These are phyloP conservation scores for Campoletis raptor DNA, from an alignment of 2,888 invertebrate species.

Conservation along the genomic window DNA sequence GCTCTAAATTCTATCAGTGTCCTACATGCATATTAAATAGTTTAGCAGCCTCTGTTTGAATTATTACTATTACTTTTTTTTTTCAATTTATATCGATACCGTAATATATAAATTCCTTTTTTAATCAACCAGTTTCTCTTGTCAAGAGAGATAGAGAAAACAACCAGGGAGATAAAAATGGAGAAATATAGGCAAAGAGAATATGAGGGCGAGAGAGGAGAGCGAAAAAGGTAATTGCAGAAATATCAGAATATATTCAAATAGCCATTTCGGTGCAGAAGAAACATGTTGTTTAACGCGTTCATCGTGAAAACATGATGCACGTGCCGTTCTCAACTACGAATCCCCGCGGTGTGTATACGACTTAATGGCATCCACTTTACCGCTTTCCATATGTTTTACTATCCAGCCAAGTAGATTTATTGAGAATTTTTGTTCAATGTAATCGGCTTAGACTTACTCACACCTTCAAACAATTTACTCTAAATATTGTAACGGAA, in stretches of 20 bases:
- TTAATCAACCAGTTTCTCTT: neutral
- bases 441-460: constrained; percentile 31
- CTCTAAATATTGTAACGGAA: too few relatives aligned
- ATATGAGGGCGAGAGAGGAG: neutral
- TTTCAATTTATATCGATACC: neutral
- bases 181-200: neutral
- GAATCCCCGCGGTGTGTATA: constrained; percentile 67
- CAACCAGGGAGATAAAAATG: neutral
- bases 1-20: constrained; percentile 3
- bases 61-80: neutral
- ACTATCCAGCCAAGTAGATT: constrained; percentile 53
- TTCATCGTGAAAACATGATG: constrained; percentile 47
- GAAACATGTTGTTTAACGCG: constrained; percentile 43
- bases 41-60: neutral
- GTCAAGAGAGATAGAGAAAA: neutral
- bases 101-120: neutral
- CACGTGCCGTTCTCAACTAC: constrained; percentile 53
- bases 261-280: constrained; percentile 17
- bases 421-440: constrained; percentile 47
- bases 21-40: constrained; percentile 10
- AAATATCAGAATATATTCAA: constrained; percentile 17
- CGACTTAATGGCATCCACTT: constrained; percentile 73
- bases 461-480: neutral
- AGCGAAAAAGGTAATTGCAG: neutral
- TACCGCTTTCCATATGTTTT: constrained; percentile 74